phyloP scores from a whole-genome alignment of 2,113 vertebrate genomes.

The Casuarius casuarius region DNA sequence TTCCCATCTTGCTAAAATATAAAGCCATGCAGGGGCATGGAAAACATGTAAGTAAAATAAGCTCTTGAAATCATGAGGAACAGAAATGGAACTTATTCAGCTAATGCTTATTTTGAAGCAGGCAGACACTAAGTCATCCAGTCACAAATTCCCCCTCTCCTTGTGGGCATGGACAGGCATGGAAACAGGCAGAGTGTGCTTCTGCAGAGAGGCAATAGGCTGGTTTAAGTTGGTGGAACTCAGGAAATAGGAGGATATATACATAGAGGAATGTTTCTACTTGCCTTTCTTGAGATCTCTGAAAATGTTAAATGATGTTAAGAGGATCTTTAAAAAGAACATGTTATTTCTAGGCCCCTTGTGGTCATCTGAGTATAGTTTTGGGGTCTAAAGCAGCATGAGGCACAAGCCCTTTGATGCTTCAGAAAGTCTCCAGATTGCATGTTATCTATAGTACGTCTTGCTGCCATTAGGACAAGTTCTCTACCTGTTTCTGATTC shows the following conservation, averaged over 20 bases:
- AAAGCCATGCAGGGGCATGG: background rate
- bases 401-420: background rate
- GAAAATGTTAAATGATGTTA: background rate
- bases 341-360: background rate
- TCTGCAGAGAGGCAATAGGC: background rate
- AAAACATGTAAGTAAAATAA: background rate
- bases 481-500: constrained; percentile 56
- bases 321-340: background rate
- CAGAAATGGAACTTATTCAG: background rate
- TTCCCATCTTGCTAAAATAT: background rate
- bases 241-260: background rate
- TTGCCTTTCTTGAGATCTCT: background rate
- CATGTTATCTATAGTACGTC: background rate
- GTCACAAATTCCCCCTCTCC: background rate
- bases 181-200: background rate
- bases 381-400: background rate
- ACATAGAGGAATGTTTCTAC: background rate
- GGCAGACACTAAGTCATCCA: background rate
- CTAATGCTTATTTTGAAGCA: background rate
- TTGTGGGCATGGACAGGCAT: background rate
- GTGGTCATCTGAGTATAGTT: background rate
- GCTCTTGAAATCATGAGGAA: background rate
- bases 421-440: background rate
- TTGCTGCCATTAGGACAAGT: background rate
- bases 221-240: background rate